Evolutionary conservation across 2,113 vertebrate genomes (phyloP).

Genomic region (Macrotus californicus): DNA sequence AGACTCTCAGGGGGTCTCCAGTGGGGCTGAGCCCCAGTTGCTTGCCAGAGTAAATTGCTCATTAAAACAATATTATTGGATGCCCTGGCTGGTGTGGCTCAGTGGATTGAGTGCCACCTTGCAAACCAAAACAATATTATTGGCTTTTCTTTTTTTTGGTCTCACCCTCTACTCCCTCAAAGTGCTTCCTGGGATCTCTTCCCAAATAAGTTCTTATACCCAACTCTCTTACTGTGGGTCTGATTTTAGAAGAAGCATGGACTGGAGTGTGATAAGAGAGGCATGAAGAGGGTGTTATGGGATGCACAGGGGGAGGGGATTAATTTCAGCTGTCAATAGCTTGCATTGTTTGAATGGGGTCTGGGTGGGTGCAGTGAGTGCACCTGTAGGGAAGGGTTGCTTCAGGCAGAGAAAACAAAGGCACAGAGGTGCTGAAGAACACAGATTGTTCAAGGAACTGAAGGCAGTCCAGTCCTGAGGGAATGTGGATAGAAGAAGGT

Average conservation of each 20-base stretch:
- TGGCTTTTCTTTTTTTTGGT: background rate
- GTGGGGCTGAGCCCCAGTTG: fast-evolving
- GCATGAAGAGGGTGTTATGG: too few relatives aligned
- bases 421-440: background rate
- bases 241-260: background rate
- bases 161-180: background rate
- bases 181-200: background rate
- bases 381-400: background rate
- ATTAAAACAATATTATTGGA: background rate
- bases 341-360: background rate
- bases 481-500: background rate
- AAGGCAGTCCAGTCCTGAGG: background rate
- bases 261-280: background rate
- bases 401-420: background rate
- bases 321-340: background rate
- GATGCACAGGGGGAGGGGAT: background rate
- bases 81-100: too few relatives aligned
- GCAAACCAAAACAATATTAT: background rate
- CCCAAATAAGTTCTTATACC: background rate
- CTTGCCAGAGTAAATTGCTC: background rate
- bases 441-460: background rate
- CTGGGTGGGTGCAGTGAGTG: background rate
- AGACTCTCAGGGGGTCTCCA: background rate
- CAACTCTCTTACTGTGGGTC: background rate
- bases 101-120: too few relatives aligned